Conservation (phyloP, 2,888 invertebrate genomes). For the Lysandra coridon region DNA sequence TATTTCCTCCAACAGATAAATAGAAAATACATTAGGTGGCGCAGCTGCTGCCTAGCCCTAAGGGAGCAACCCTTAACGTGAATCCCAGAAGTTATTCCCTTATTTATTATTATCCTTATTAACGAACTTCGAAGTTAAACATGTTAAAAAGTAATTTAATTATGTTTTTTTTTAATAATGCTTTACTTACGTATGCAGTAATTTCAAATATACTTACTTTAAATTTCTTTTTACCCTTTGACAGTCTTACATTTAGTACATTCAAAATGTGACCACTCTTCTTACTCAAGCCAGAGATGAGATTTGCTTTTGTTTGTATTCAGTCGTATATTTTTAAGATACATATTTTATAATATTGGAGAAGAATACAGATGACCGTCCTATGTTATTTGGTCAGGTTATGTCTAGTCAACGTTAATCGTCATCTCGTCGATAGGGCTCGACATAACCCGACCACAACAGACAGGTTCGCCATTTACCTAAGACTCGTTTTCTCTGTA, state of each 20-base stretch:
- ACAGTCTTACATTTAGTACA: too few relatives aligned
- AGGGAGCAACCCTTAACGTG: slow-evolving; percentile 77
- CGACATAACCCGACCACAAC: not conserved
- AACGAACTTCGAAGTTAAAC: slow-evolving; percentile 66
- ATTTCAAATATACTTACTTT: too few relatives aligned
- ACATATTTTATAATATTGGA: too few relatives aligned
- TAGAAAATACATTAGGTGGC: slow-evolving; percentile 72
- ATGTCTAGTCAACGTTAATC: not conserved
- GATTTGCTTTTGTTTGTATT: too few relatives aligned
- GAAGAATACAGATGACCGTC: not conserved
- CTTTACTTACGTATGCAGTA: too few relatives aligned
- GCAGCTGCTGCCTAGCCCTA: slow-evolving; percentile 69
- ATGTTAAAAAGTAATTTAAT: slow-evolving; percentile 47
- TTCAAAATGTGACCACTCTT: too few relatives aligned
- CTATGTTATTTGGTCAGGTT: not conserved
- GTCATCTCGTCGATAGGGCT: not conserved
- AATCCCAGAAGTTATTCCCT: slow-evolving; percentile 74
- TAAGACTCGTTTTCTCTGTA: not conserved
- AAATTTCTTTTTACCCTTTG: too few relatives aligned
- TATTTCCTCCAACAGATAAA: slow-evolving; percentile 68
- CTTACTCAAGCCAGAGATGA: too few relatives aligned
- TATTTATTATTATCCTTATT: slow-evolving; percentile 80
- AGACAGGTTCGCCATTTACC: not conserved
- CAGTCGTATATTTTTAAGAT: too few relatives aligned
- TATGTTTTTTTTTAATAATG: too few relatives aligned